These are phyloP conservation scores for Glyphotaelius pellucidus DNA, from an alignment of 2,888 invertebrate genomes.

Conservation along the genomic window DNA sequence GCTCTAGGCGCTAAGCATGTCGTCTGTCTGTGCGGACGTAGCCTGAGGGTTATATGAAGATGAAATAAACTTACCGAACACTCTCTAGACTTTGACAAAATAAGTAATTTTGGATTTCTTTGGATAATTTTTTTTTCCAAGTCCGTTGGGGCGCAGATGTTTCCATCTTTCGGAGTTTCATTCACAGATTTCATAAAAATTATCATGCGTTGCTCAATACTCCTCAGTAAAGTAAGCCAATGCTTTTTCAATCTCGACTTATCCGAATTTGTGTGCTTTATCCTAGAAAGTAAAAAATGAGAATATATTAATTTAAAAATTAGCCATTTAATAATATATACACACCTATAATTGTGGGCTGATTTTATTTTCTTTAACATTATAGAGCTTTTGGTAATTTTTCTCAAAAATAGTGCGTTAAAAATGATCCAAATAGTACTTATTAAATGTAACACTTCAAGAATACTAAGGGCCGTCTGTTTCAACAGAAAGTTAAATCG, in stretches of 20 bases:
- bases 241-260: neutral
- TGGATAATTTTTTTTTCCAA: constrained; percentile 7
- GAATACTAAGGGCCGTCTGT: too few relatives aligned
- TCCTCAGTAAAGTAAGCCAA: neutral
- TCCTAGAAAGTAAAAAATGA: neutral
- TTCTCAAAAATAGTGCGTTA: neutral
- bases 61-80: neutral
- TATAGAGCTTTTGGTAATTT: neutral
- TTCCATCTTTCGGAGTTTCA: neutral
- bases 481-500: too few relatives aligned
- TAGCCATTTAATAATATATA: neutral
- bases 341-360: neutral
- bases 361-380: neutral
- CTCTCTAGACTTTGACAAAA: neutral
- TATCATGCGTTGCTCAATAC: neutral
- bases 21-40: too few relatives aligned
- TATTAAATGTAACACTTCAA: neutral
- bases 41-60: neutral
- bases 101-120: neutral
- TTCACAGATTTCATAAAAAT: neutral
- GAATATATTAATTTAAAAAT: too few relatives aligned
- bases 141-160: constrained; percentile 25
- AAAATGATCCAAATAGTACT: neutral
- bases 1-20: too few relatives aligned
- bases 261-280: neutral